Conservation (phyloP, 2,113 vertebrate species). For the Paramisgurnus dabryanus region DNA sequence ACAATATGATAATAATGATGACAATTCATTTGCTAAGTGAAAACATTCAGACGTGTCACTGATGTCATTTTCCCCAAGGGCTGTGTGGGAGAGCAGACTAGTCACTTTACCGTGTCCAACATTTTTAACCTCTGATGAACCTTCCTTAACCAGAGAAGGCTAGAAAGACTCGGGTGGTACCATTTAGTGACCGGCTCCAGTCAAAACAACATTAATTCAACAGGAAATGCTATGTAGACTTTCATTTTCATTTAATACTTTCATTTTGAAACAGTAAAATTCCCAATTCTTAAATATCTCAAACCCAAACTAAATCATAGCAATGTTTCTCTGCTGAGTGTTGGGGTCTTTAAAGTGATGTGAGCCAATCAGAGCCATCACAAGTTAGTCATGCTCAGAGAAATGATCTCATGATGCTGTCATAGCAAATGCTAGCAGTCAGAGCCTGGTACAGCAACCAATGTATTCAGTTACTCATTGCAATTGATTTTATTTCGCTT, state of each 20-base stretch:
- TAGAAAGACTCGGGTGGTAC: slow-evolving; percentile 6
- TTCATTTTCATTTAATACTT: no score
- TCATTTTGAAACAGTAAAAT: background rate
- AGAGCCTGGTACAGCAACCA: slow-evolving; percentile 14
- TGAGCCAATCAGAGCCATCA: slow-evolving; percentile 16
- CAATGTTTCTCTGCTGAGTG: background rate
- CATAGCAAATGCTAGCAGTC: background rate
- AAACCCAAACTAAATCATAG: background rate
- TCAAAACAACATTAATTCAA: background rate
- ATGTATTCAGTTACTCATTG: slow-evolving; percentile 16
- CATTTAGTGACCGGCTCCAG: background rate
- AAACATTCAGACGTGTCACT: slow-evolving; percentile 17
- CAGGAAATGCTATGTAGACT: background rate
- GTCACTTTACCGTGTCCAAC: slow-evolving; percentile 25
- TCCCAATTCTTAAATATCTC: no score
- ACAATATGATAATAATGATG: background rate
- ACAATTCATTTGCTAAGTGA: slow-evolving; percentile 21
- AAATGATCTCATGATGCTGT: slow-evolving; percentile 39
- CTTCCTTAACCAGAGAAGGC: background rate
- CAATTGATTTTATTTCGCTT: slow-evolving; percentile 25
- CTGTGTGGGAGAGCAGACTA: slow-evolving; percentile 29
- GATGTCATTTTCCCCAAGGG: slow-evolving; percentile 39
- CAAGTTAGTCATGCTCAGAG: slow-evolving; percentile 14
- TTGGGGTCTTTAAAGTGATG: slow-evolving; percentile 25
- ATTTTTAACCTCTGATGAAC: slow-evolving; percentile 42